Conservation (phyloP, 2,113 vertebrate genomes). For the Cromileptes altivelis region DNA sequence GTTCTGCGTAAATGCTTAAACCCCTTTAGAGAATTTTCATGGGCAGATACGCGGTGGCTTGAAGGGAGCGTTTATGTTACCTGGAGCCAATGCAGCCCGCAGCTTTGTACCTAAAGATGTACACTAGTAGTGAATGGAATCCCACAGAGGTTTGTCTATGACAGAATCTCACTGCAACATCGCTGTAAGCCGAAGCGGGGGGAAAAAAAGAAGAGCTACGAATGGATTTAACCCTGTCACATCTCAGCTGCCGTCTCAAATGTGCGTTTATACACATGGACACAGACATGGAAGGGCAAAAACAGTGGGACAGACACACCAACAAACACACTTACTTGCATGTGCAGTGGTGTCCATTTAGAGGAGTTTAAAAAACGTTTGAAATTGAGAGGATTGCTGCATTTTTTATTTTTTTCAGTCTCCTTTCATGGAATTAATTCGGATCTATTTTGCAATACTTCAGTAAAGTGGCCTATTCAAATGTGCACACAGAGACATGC, state of each 20-base stretch:
- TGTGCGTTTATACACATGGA: conserved; percentile 34
- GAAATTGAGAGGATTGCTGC: not conserved
- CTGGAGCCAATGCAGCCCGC: conserved; percentile 93
- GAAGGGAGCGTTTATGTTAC: conserved; percentile 96
- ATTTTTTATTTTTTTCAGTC: not conserved
- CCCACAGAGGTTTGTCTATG: conserved; percentile 94
- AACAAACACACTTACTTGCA: not conserved
- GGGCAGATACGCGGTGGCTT: conserved; percentile 93
- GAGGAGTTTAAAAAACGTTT: not conserved
- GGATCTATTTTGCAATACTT: not conserved
- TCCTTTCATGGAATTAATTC: not conserved
- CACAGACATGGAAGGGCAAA: conserved; percentile 41
- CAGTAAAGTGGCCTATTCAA: not conserved
- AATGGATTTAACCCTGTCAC: conserved; percentile 73
- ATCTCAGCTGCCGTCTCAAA: conserved; percentile 33
- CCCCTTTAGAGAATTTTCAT: conserved; percentile 99
- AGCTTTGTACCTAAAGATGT: conserved; percentile 97
- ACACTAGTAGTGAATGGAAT: conserved; percentile 92
- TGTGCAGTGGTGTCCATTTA: not conserved
- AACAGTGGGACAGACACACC: not conserved
- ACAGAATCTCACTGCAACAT: conserved; percentile 92
- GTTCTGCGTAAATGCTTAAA: conserved; percentile 99
- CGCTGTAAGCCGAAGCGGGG: conserved; percentile 79
- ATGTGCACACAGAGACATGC: not conserved
- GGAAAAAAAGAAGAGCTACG: conserved; percentile 23